Conservation (phyloP, 2,797 vertebrate species). For the Emydoidea blandingii region DNA sequence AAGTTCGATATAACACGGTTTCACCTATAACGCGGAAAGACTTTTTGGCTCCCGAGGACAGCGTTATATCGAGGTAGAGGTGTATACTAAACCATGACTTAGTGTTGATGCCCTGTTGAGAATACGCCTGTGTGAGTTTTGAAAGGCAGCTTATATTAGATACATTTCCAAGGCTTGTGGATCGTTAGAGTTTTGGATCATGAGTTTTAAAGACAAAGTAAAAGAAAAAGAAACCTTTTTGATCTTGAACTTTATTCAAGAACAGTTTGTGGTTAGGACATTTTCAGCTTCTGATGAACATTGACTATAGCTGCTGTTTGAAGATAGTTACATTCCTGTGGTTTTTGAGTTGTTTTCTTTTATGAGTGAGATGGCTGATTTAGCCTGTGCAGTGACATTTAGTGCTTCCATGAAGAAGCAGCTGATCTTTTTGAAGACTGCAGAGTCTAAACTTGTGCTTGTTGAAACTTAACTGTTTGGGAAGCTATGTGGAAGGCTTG, state of each 20-base stretch:
- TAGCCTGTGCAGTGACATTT: not conserved
- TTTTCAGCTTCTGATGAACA: not conserved
- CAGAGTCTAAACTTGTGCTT: conserved; percentile 8
- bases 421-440: conserved; percentile 1
- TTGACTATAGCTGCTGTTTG: conserved; percentile 28
- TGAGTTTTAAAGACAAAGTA: not conserved
- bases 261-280: conserved; percentile 27
- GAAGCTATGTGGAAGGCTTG: not conserved
- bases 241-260: conserved; percentile 41
- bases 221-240: conserved; percentile 11
- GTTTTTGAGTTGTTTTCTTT: conserved; percentile 30
- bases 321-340: conserved; percentile 45
- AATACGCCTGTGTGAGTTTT: not conserved
- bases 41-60: no score
- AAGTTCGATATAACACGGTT: no score
- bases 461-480: not conserved
- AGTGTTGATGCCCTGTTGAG: not conserved
- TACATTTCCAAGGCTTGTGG: not conserved
- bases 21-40: no score
- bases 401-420: not conserved
- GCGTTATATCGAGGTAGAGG: no score
- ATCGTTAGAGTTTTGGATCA: not conserved
- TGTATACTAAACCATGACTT: not conserved
- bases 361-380: not conserved
- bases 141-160: not conserved